Percentiles rank a stretch among this genome's conserved stretches.
Conservation (phyloP, 2,797 vertebrate species). For the Numenius phaeopus region DNA sequence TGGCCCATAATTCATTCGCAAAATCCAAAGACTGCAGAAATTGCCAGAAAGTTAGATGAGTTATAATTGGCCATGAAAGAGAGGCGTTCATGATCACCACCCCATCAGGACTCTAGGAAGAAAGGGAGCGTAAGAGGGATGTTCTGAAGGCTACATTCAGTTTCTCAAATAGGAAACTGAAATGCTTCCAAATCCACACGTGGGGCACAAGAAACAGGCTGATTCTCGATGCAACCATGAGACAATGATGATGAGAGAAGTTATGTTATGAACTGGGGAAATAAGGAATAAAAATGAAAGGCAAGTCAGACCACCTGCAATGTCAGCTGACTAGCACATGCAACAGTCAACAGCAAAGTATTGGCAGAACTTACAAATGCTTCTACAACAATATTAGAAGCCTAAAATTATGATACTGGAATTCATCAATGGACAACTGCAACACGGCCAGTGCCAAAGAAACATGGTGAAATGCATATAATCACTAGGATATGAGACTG, state of each 20-base stretch:
- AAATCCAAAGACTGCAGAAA: neutral
- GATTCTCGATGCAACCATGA: neutral
- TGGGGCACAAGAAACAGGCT: neutral
- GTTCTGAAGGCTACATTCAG: neutral
- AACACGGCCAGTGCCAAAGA: neutral
- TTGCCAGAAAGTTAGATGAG: neutral
- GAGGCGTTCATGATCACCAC: neutral
- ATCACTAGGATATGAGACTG: neutral
- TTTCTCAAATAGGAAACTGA: neutral
- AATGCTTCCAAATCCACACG: neutral
- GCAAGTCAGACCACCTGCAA: neutral
- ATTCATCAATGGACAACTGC: neutral
- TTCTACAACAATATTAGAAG: neutral
- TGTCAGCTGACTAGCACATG: neutral
- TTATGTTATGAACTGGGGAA: neutral
- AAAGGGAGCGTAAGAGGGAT: neutral
- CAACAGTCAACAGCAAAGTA: neutral
- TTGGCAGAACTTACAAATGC: neutral
- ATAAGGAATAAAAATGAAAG: neutral
- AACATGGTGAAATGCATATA: neutral
- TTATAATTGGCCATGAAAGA: neutral
- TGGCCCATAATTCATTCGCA: neutral
- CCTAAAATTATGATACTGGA: neutral
- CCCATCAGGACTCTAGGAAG: neutral
- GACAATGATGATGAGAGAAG: neutral